Evolutionary conservation across 2,888 invertebrate genomes (phyloP).

Genomic region (Macrophya annulata): DNA sequence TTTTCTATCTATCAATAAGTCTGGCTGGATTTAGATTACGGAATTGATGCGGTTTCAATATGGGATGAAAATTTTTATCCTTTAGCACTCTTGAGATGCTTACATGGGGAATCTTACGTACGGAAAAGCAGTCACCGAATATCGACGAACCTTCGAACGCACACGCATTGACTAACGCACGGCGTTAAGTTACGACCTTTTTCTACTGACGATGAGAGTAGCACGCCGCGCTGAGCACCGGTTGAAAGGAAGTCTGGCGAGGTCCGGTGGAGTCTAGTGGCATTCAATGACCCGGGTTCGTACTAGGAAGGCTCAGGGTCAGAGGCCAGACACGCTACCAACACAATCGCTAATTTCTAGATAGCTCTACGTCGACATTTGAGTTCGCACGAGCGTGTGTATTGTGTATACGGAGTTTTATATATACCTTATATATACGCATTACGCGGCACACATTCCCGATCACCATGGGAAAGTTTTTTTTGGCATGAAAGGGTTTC

Average conservation of each 20-base stretch:
- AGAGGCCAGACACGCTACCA: conserved; percentile 70
- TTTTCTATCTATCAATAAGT: not conserved
- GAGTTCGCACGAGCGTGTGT: conserved; percentile 58
- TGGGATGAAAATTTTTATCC: not conserved
- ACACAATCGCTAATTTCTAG: conserved; percentile 62
- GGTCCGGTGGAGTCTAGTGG: conserved; percentile 70
- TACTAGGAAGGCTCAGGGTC: conserved; percentile 73
- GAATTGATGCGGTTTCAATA: conserved; percentile 12
- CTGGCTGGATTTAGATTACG: not conserved
- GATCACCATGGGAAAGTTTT: conserved; percentile 71
- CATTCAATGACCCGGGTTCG: conserved; percentile 72
- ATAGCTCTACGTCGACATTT: conserved; percentile 41
- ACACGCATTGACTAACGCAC: conserved; percentile 9
- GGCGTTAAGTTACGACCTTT: conserved; percentile 70
- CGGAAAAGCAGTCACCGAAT: not conserved
- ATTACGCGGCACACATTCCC: conserved; percentile 62
- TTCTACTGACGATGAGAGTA: conserved; percentile 61
- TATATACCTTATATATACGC: conserved; percentile 61
- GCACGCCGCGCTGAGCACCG: conserved; percentile 61
- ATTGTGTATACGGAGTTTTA: conserved; percentile 57
- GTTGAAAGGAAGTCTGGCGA: conserved; percentile 73
- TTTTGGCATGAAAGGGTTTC: conserved; percentile 65
- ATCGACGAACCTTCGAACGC: conserved; percentile 31
- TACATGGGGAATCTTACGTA: not conserved
- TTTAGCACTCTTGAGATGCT: not conserved